These are phyloP conservation scores for Lordiphosa stackelbergi DNA, from an alignment of 1,140 invertebrate species.

Conservation along the genomic window DNA sequence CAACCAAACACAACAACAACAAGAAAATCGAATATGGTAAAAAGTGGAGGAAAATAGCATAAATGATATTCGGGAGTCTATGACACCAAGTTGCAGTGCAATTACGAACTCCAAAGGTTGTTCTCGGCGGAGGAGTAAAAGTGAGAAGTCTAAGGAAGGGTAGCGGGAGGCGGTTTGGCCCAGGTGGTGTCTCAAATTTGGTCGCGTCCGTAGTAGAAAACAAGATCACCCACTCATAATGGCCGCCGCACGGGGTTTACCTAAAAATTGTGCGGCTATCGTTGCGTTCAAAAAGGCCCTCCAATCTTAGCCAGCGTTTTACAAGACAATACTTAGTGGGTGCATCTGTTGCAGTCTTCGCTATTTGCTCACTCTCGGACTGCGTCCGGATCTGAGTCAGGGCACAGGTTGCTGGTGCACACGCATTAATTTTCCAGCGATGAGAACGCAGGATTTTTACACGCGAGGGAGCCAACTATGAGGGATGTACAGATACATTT, in stretches of 20 bases:
- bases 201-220: constrained; percentile 17
- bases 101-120: too few relatives aligned
- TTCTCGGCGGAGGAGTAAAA: too few relatives aligned
- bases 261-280: constrained; percentile 33
- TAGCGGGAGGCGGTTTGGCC: neutral
- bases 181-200: constrained; percentile 41
- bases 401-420: constrained; percentile 7
- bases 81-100: neutral
- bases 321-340: constrained; percentile 92
- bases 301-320: constrained; percentile 80
- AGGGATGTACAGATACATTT: constrained; percentile 86
- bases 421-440: constrained; percentile 76
- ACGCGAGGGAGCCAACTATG: constrained; percentile 87
- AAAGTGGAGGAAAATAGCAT: constrained; percentile 1
- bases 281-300: constrained; percentile 29
- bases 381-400: constrained; percentile 8
- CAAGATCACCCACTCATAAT: constrained; percentile 13
- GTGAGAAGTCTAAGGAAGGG: too few relatives aligned
- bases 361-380: constrained; percentile 78
- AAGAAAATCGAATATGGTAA: constrained; percentile 28
- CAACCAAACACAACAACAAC: constrained; percentile 21
- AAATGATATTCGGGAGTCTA: constrained; percentile 2
- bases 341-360: constrained; percentile 85
- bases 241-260: constrained; percentile 39
- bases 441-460: constrained; percentile 86